These are phyloP conservation scores for Scaptodrosophila lebanonensis DNA, from an alignment of 1,140 invertebrate genomes.

Conservation along the genomic window DNA sequence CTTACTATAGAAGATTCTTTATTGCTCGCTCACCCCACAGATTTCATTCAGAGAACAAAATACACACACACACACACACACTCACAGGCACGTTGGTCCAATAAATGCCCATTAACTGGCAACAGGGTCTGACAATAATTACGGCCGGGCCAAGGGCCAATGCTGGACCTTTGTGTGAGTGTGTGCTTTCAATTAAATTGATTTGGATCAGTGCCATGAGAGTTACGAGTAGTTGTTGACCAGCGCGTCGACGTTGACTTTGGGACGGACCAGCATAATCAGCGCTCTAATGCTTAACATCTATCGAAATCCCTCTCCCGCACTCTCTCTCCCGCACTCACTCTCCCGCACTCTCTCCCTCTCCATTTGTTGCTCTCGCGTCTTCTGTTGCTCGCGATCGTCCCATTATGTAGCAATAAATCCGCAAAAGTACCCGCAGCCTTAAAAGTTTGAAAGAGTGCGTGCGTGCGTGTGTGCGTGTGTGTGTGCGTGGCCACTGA, in stretches of 20 bases:
- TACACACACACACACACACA: too few relatives aligned
- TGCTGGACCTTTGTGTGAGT: slow-evolving; percentile 37
- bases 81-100: slow-evolving; percentile 1
- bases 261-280: slow-evolving; percentile 30
- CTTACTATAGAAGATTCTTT: too few relatives aligned
- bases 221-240: slow-evolving; percentile 29
- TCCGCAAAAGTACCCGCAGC: slow-evolving; percentile 65
- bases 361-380: neutral
- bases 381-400: neutral
- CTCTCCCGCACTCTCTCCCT: neutral
- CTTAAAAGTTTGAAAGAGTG: slow-evolving; percentile 11
- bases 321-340: neutral
- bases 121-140: slow-evolving; percentile 54
- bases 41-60: too few relatives aligned
- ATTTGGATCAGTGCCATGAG: slow-evolving; percentile 57
- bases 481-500: slow-evolving; percentile 47
- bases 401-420: slow-evolving; percentile 55
- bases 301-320: neutral
- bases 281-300: neutral
- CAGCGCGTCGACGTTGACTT: neutral
- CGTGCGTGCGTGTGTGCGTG: slow-evolving; percentile 8
- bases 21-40: too few relatives aligned
- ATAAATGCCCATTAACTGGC: slow-evolving; percentile 17
- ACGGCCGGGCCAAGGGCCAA: slow-evolving; percentile 45
- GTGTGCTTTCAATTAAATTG: slow-evolving; percentile 57